phyloP scores from a whole-genome alignment of 2,888 invertebrate species.

The Ectobius pallidus region DNA sequence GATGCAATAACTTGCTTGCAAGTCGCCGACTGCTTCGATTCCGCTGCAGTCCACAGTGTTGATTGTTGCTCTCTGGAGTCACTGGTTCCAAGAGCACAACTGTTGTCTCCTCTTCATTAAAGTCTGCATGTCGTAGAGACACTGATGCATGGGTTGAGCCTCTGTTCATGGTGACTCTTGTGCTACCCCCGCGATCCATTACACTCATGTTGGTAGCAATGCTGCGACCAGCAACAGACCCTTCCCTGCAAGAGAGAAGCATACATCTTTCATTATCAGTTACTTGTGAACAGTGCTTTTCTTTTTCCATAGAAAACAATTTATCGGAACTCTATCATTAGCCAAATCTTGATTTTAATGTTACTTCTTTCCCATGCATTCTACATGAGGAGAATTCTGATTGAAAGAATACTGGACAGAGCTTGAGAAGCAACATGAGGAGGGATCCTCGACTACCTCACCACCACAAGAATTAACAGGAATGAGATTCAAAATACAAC shows the following conservation, averaged over 20 bases:
- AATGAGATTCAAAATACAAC: too few relatives aligned
- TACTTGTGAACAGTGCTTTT: too few relatives aligned
- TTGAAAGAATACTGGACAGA: too few relatives aligned
- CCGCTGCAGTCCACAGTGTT: not conserved
- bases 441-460: too few relatives aligned
- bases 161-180: constrained; percentile 11
- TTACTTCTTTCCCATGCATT: too few relatives aligned
- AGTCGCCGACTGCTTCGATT: constrained; percentile 16
- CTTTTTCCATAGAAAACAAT: too few relatives aligned
- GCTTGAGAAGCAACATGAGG: too few relatives aligned
- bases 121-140: not conserved
- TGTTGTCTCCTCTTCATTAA: constrained; percentile 18
- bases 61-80: not conserved
- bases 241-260: constrained; percentile 25
- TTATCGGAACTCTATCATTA: too few relatives aligned
- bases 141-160: constrained; percentile 5
- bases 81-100: not conserved
- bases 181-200: constrained; percentile 12
- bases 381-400: too few relatives aligned
- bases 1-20: constrained; percentile 29
- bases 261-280: too few relatives aligned
- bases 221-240: constrained; percentile 28
- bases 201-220: constrained; percentile 28
- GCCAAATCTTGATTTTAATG: too few relatives aligned
- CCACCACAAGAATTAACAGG: too few relatives aligned